Evolutionary conservation across 2,797 vertebrate genomes (phyloP).

Genomic region (Etheostoma perlongum): DNA sequence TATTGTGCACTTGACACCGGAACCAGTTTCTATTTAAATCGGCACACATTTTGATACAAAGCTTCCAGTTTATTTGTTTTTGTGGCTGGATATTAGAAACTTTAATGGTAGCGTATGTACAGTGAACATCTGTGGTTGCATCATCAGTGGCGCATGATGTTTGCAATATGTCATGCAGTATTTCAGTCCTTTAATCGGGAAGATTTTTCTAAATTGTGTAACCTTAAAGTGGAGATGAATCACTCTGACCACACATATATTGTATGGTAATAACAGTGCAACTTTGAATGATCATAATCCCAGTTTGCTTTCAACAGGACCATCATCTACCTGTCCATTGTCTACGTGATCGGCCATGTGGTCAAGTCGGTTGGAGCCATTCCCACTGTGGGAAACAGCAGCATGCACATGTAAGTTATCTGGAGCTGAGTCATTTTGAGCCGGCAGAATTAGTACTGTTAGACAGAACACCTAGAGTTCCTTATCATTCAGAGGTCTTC

Average conservation of each 20-base stretch:
- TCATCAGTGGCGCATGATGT: not conserved
- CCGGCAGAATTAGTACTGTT: not conserved
- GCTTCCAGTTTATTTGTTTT: too few species aligned
- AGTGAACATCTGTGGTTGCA: too few species aligned
- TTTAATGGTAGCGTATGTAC: not conserved
- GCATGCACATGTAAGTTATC: slow-evolving; percentile 90
- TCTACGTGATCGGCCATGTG: slow-evolving; percentile 95
- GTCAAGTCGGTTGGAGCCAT: slow-evolving; percentile 95
- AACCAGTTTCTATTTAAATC: too few species aligned
- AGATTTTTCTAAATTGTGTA: slow-evolving; percentile 1
- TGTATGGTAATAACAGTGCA: not conserved
- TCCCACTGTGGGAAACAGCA: slow-evolving; percentile 87
- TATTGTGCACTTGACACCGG: too few species aligned
- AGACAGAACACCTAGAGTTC: not conserved
- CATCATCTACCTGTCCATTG: slow-evolving; percentile 95
- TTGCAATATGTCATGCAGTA: not conserved
- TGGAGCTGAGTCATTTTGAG: not conserved
- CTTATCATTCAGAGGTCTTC: not conserved
- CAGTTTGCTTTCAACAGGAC: slow-evolving; percentile 87
- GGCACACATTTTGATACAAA: too few species aligned
- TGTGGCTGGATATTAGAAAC: too few species aligned
- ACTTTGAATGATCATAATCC: slow-evolving; percentile 18
- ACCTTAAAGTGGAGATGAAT: slow-evolving; percentile 4
- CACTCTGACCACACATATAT: not conserved
- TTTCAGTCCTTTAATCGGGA: not conserved